phyloP scores from a whole-genome alignment of 1,140 invertebrate genomes.

The Sminthurinus signatus region DNA sequence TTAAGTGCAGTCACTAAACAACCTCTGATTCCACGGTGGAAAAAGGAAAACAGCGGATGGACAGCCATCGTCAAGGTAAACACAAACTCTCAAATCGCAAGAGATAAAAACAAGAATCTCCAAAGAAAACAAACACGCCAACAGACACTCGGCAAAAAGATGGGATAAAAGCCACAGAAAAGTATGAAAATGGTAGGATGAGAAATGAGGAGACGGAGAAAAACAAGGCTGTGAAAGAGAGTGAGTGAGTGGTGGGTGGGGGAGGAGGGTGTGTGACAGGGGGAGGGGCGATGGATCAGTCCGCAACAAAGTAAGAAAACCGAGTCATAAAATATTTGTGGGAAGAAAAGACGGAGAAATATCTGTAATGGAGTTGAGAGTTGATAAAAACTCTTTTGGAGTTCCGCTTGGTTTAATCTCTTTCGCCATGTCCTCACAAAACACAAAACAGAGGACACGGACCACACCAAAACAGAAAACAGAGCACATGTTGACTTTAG shows the following conservation, averaged over 20 bases:
- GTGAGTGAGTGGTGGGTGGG: neutral
- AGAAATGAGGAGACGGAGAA: neutral
- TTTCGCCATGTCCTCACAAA: neutral
- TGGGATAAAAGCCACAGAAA: no score
- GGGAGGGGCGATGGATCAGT: neutral
- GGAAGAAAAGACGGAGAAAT: neutral
- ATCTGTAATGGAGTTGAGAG: conserved; percentile 14
- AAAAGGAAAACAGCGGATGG: no score
- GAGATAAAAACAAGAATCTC: no score
- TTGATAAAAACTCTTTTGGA: conserved; percentile 16
- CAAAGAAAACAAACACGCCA: no score
- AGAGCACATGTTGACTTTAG: conserved; percentile 1
- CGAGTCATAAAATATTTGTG: conserved; percentile 19
- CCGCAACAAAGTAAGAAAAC: neutral
- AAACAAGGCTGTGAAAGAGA: neutral
- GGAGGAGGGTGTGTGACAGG: neutral
- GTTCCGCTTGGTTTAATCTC: conserved; percentile 12
- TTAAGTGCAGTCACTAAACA: no score
- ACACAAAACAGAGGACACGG: neutral
- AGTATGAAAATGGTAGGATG: neutral
- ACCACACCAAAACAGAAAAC: neutral
- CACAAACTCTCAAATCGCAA: no score
- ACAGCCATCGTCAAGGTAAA: no score
- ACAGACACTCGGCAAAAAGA: no score
- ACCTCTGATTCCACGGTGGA: no score